Percentiles rank a stretch among this genome's conserved stretches.
Conservation (phyloP, 2,113 vertebrate genomes). For the Benitochromis conjunctus region DNA sequence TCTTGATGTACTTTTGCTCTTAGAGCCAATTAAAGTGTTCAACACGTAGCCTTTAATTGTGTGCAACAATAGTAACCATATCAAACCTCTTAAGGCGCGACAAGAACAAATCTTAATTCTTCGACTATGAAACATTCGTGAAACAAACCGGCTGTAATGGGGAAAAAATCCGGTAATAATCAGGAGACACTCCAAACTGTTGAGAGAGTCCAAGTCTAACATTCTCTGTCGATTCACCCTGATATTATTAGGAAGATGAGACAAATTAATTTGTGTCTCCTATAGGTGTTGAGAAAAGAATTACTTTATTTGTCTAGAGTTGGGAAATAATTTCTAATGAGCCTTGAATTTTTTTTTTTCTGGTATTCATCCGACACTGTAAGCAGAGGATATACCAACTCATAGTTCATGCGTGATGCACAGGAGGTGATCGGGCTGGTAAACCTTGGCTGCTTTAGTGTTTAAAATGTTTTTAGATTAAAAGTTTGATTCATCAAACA, state of each 20-base stretch:
- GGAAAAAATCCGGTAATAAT: neutral
- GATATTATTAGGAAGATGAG: neutral
- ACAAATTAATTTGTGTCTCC: neutral
- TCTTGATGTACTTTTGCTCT: neutral
- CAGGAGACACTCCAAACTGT: neutral
- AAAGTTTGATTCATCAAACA: neutral
- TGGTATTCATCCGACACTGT: neutral
- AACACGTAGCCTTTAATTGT: conserved; percentile 28
- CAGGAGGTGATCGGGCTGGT: neutral
- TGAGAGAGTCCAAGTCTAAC: neutral
- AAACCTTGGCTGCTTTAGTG: neutral
- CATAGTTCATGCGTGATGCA: neutral
- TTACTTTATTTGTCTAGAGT: fast-evolving
- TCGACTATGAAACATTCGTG: neutral
- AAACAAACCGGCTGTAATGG: neutral
- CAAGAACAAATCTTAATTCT: neutral
- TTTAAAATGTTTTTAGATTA: neutral
- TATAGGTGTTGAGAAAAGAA: neutral
- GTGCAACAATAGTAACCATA: conserved; percentile 16
- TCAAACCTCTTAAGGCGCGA: neutral
- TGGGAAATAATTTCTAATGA: neutral
- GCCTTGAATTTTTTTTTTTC: neutral
- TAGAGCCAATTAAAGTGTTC: conserved; percentile 35
- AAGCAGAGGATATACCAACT: neutral
- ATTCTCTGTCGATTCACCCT: neutral